These are phyloP conservation scores for Anthoscopus minutus DNA, from an alignment of 2,113 vertebrate species.

Conservation along the genomic window DNA sequence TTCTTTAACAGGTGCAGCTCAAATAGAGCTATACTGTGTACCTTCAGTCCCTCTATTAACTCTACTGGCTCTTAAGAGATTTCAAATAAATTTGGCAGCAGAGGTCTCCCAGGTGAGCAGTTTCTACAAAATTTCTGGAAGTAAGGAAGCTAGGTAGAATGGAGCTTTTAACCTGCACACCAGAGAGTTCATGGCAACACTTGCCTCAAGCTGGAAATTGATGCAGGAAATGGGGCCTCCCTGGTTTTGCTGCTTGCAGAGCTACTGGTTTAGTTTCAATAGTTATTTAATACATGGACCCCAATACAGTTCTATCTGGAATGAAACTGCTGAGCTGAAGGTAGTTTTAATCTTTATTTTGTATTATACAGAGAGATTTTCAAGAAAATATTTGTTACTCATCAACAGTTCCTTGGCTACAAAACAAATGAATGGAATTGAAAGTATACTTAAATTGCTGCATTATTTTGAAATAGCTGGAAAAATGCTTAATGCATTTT, in stretches of 20 bases:
- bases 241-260: not conserved
- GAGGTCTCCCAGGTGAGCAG: not conserved
- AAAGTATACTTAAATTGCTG: not conserved
- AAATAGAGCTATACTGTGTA: not conserved
- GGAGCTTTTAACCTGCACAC: not conserved
- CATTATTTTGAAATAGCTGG: not conserved
- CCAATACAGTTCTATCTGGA: not conserved
- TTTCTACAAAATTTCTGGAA: not conserved
- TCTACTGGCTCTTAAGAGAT: not conserved
- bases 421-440: not conserved
- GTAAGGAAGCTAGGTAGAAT: not conserved
- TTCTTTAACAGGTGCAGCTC: not conserved
- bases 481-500: not conserved
- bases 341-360: not conserved
- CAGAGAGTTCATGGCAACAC: accelerated
- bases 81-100: not conserved
- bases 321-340: not conserved
- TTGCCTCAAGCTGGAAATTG: not conserved
- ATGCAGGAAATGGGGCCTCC: not conserved
- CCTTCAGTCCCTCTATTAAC: not conserved
- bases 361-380: not conserved
- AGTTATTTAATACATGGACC: not conserved
- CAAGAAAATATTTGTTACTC: not conserved
- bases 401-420: not conserved
- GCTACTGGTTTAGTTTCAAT: not conserved